Base-by-base conservation (phyloP, 2,797 vertebrate species). In the Melanotaenia nigrans region DNA sequence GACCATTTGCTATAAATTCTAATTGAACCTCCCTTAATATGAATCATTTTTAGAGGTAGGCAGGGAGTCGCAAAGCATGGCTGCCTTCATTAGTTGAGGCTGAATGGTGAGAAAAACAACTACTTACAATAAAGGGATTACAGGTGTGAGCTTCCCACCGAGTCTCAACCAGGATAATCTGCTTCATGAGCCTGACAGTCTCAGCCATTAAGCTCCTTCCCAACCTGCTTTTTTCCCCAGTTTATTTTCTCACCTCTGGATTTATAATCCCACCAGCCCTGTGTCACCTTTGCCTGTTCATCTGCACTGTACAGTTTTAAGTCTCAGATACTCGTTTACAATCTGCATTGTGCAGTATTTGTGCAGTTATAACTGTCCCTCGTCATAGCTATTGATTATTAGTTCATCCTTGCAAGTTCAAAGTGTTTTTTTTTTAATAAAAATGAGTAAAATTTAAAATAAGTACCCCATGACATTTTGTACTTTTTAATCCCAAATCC, bases 61-160 rank as follows among this genome's bases (percentile, higher is more conserved):
- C 28, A 58, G 28, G 13, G 51, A 45, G 60, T 9, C 8, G 18
- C 4, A 30, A n/a, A 40, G 7, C 35, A 56, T 47, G 60, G 57
- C 14, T 12, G 35, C 18, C n/a, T 38, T 45, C 63, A 56, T 47
- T 59, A 24, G 36, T 62, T 49, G 45, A 14, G 12, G 30, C 64
- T 38, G 56, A 35, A 51, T 18, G 61, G 13, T 28, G 8, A 70
- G 58, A 25, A 18, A 57, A 36, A 54, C 54, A 36, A 33, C 24
- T 28, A 45, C 66, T 71, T 66, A 28, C 72, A 68, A 69, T 65
- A 51, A n/a, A 45, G 28, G 57, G 82, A 81, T 81, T 83, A 85
- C 71, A 84, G 78, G 75, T 75, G 75, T 74, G 80, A 84, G 62
- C 62, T n/a, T 55, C 45, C n/a, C 42, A 40, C 64, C 51, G 47